Conservation (phyloP, 2,888 invertebrate species). For the Melieria crassipennis region DNA sequence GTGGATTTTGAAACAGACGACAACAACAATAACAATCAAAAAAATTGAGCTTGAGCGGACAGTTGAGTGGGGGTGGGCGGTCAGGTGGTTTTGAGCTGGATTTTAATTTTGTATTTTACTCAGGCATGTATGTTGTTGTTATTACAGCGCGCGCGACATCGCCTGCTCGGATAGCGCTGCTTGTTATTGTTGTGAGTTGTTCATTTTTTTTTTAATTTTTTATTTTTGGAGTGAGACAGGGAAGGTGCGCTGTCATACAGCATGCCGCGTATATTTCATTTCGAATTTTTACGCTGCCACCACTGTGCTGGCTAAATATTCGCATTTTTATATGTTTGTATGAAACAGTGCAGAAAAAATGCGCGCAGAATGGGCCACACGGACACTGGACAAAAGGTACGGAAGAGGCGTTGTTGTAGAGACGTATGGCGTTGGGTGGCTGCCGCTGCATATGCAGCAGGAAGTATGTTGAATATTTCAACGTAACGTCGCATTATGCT, state of each 20-base stretch:
- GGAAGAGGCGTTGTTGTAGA: not conserved
- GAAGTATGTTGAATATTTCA: constrained; percentile 35
- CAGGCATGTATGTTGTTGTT: constrained; percentile 10
- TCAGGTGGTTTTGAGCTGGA: constrained; percentile 42
- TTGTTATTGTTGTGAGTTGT: not conserved
- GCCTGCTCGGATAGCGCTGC: not conserved
- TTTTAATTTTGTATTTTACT: constrained; percentile 49
- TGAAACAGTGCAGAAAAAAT: too few species aligned
- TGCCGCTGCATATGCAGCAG: not conserved
- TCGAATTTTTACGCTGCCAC: constrained; percentile 10
- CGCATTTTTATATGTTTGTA: not conserved
- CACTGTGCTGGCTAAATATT: not conserved
- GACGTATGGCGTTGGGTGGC: not conserved
- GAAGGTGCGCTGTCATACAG: not conserved
- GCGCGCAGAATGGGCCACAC: too few species aligned
- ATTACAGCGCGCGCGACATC: constrained; percentile 18
- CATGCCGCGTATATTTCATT: not conserved
- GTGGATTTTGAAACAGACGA: too few species aligned
- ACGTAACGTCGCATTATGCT: constrained; percentile 17
- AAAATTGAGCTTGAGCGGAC: not conserved
- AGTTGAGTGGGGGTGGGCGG: constrained; percentile 5
- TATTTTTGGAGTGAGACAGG: not conserved
- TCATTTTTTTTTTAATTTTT: not conserved
- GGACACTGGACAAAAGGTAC: not conserved
- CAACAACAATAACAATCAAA: too few species aligned